These are phyloP conservation scores for Bombus confusus DNA, from an alignment of 1,140 invertebrate species.

Conservation along the genomic window DNA sequence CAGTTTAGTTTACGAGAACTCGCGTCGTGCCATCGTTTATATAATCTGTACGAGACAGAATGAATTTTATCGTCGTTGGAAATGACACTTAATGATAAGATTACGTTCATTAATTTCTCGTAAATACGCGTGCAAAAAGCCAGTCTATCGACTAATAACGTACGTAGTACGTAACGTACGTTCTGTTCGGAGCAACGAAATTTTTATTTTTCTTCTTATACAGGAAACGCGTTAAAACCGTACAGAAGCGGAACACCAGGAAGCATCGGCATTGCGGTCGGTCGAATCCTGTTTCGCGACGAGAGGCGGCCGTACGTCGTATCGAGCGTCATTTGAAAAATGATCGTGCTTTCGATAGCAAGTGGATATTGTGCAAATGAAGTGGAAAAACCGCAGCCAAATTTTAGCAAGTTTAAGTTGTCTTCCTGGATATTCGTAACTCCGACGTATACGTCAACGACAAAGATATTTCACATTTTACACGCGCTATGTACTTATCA, in stretches of 20 bases:
- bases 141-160: neutral
- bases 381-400: neutral
- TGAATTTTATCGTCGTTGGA: neutral
- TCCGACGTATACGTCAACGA: no score
- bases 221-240: slow-evolving; percentile 51
- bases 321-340: neutral
- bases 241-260: slow-evolving; percentile 50
- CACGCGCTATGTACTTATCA: no score
- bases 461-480: no score
- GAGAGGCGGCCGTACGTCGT: slow-evolving; percentile 14
- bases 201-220: neutral
- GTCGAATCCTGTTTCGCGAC: slow-evolving; percentile 24
- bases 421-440: no score
- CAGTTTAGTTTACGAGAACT: neutral
- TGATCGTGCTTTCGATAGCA: no score
- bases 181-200: neutral
- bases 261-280: slow-evolving; percentile 41
- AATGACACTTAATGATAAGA: neutral
- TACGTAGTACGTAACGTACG: neutral
- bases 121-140: neutral
- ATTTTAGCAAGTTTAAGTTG: neutral
- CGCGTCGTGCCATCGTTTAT: no score
- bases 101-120: neutral
- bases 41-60: neutral
- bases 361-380: neutral